Base-by-base conservation (phyloP, 2,113 vertebrate species). In the Ascaphus truei region DNA sequence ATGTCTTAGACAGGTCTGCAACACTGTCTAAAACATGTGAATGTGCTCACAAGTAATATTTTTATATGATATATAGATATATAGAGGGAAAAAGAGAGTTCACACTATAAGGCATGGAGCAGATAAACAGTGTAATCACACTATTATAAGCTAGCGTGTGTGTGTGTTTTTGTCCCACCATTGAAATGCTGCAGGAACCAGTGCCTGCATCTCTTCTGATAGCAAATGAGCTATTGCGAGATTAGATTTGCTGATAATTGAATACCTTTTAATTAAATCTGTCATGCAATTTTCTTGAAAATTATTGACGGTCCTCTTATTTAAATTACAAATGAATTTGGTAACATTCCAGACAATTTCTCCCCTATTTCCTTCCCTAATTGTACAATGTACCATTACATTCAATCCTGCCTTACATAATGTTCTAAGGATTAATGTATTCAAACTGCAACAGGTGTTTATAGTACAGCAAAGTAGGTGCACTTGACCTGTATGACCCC, bases 241-340 rank as follows among this genome's bases (percentile, higher is more conserved):
- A 33, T 73, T 73, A 12, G 37, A 22, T 56, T 75, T 76, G 34
- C n/a, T 29, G 34, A 57, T 75, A 29, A 3, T 37, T 48, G 29
- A 60, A 33, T 29, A 36, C 22, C 3, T 33, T 67, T 29, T 56
- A 75, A 0, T 73, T 60, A 73, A 67, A 57, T 4, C 9, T 15
- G 8, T 51, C 56, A 57, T 73, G 18, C 7, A 52, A 16, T 57
- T 67, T 55, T 29, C 2, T 12, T 58, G 7, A 67, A 67, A 31
- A 68, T 30, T 41, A 23, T 71, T 66, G 37, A 41, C 20, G 30
- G 0, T 2, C 3, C 0, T 58, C 7, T 9, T 58, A 25, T 51
- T 51, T n/a, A 52, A 68, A 22, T 25, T 60, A 2, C 52, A n/a
- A 73, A 73, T 18, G 56, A 52, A 30, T 39, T 36, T 74, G 31